Base-by-base conservation (phyloP, 2,888 invertebrate genomes). In the Mesochorus sp. region DNA sequence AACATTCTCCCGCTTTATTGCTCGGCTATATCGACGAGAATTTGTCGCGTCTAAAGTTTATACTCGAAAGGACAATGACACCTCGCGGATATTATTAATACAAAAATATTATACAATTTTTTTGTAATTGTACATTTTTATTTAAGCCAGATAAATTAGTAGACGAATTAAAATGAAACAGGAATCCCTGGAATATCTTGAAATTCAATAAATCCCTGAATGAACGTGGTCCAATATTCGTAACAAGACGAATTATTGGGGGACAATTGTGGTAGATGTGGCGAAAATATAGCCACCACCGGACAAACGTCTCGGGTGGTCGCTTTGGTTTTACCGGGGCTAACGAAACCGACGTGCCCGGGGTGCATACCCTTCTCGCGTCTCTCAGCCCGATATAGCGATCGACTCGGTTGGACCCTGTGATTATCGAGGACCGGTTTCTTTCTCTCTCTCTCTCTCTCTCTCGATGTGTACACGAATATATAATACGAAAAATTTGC, bases 341-440 rank as follows among this genome's bases (percentile, higher is more conserved):
- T 39, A 77, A 71, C 61, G 74, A 49, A 71, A 73, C 76, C 28
- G 57, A 78, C 67, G 28, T 79, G 80, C 81, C 80, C 68, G 80
- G 80, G 80, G 81, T 81, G 68, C 61, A 70, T 75, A 74, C 26
- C 47, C 49, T 68, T 49, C 70, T 28, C 55, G 44, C 57, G 8
- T 70, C 70, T 31, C 49, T 17, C 44, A 2, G 12, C 5, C 42
- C 5, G n/a, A 57, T 59, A 73, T 78, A 68, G 76, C 53, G 79
- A 80, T 71, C 80, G 78, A 66, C 49, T 47, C 67, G 37, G 76
- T 70, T 76, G 80, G 85, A 84, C 84, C 86, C 86, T 82, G 85
- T 85, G 86, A 88, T 88, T 87, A 87, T 81, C 81, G 83, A 81
- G 84, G 87, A 88, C 87, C 87, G 87, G 88, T 87, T 87, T 82